Evolutionary conservation across 2,797 vertebrate species (phyloP).

Genomic region (Parauchenoglanis ngamensis): DNA sequence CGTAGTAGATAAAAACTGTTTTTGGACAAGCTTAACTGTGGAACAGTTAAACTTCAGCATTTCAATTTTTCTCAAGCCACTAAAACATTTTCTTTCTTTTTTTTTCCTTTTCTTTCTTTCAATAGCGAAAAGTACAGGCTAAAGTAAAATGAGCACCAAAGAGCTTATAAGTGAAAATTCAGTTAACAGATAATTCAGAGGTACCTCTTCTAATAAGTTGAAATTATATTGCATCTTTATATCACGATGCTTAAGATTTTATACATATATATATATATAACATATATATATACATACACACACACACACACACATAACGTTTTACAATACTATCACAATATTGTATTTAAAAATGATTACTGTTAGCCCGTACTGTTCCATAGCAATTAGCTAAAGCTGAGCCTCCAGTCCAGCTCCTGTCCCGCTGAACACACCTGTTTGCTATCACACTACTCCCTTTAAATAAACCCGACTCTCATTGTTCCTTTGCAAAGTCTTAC

Average conservation of each 20-base stretch:
- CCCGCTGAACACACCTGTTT: background rate
- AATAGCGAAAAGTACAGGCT: background rate
- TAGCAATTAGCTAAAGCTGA: background rate
- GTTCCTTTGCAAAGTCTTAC: background rate
- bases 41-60: conserved; percentile 44
- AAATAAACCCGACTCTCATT: background rate
- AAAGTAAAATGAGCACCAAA: background rate
- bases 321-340: background rate
- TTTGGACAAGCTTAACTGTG: conserved; percentile 61
- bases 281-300: too few species aligned
- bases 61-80: conserved; percentile 48
- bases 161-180: background rate
- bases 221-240: background rate
- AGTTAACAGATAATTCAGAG: background rate
- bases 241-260: background rate
- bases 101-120: background rate
- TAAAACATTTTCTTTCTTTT: background rate
- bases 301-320: too few species aligned
- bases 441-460: background rate
- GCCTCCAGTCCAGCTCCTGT: background rate
- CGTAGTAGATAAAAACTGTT: conserved; percentile 55
- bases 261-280: background rate
- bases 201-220: background rate
- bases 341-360: background rate
- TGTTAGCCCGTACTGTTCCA: background rate